These are phyloP conservation scores for Podarcis cretensis DNA, from an alignment of 2,113 vertebrate species.

Conservation along the genomic window DNA sequence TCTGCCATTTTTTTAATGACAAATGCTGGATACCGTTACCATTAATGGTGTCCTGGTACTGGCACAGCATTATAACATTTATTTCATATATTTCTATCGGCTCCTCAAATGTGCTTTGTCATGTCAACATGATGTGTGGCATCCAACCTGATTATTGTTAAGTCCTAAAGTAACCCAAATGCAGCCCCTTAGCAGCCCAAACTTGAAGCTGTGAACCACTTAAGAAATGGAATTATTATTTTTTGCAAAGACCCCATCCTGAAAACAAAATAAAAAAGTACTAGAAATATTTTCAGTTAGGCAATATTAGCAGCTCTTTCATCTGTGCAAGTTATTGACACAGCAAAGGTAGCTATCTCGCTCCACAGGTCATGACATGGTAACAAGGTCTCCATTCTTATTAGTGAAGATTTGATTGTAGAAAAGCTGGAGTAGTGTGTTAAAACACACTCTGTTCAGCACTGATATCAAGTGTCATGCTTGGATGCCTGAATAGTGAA, in stretches of 20 bases:
- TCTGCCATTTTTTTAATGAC: neutral
- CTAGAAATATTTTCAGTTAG: slow-evolving; percentile 15
- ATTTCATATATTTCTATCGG: neutral
- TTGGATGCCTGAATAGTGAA: neutral
- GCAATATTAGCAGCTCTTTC: slow-evolving; percentile 37
- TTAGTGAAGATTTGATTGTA: slow-evolving; percentile 12
- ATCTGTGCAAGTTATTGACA: slow-evolving; percentile 22
- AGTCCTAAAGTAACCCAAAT: neutral
- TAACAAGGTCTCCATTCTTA: slow-evolving; percentile 22
- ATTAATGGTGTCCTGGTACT: neutral
- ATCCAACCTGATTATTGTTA: neutral
- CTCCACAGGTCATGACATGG: slow-evolving; percentile 12
- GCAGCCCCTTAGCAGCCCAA: neutral
- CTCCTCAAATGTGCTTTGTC: neutral
- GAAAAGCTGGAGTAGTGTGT: slow-evolving; percentile 1
- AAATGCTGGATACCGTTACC: neutral
- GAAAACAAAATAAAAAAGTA: slow-evolving; percentile 18
- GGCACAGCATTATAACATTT: slow-evolving; percentile 7
- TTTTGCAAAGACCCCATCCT: neutral
- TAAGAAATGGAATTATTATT: neutral
- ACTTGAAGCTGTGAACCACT: neutral
- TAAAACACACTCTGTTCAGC: slow-evolving; percentile 31
- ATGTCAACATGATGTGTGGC: neutral
- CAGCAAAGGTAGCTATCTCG: slow-evolving; percentile 39
- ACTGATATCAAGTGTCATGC: neutral